These are phyloP conservation scores for Diorhabda elongata DNA, from an alignment of 1,140 invertebrate genomes.

Conservation along the genomic window DNA sequence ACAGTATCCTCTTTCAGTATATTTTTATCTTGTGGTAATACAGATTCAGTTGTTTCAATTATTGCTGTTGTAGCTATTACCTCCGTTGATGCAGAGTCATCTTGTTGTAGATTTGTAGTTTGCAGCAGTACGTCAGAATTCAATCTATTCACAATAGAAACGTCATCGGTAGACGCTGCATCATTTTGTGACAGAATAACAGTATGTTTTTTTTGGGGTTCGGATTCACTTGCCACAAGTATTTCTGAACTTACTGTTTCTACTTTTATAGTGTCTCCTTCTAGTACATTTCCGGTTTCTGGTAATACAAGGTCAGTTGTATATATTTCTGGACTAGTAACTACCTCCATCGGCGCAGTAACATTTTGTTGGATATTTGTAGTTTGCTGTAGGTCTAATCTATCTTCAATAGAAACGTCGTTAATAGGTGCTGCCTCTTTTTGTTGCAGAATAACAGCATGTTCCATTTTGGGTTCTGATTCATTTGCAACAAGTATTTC, in stretches of 20 bases:
- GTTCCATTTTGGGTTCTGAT: neutral
- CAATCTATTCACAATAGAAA: neutral
- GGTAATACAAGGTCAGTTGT: neutral
- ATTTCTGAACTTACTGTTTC: neutral
- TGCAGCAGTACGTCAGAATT: too few relatives aligned
- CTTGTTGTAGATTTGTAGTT: neutral
- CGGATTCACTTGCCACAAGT: neutral
- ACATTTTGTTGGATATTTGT: too few relatives aligned
- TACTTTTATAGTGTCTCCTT: neutral
- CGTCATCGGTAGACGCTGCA: neutral
- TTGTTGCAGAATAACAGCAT: neutral
- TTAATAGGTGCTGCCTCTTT: neutral
- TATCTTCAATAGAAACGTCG: neutral
- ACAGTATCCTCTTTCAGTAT: neutral
- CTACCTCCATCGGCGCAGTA: too few relatives aligned
- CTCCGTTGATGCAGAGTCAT: neutral
- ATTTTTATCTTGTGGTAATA: neutral
- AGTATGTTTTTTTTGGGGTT: too few relatives aligned
- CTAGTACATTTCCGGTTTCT: neutral
- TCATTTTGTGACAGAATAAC: neutral
- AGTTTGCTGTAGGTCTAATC: too few relatives aligned
- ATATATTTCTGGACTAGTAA: constrained; percentile 1
- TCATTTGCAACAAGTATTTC: neutral
- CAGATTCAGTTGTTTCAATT: neutral
- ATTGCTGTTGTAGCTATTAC: neutral